These are phyloP conservation scores for Andrena trimmerana DNA, from an alignment of 2,888 invertebrate genomes.

Conservation along the genomic window DNA sequence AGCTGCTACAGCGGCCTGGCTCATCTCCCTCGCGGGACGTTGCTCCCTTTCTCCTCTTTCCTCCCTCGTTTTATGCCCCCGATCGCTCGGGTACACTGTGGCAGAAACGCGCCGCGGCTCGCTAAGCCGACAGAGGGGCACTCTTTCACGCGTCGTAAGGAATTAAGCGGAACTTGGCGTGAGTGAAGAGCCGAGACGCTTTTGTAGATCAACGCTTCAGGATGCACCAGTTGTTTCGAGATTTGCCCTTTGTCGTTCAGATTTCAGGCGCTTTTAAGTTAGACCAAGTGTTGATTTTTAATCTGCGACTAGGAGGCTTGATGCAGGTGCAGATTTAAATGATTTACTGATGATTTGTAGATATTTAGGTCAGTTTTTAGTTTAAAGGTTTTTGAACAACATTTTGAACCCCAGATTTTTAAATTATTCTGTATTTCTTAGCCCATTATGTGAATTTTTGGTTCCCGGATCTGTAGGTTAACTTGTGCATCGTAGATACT, in stretches of 20 bases:
- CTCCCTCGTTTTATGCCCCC: neutral
- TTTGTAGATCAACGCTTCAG: conserved; percentile 6
- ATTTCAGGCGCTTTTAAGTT: neutral
- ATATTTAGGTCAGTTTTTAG: too few relatives aligned
- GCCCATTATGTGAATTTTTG: too few relatives aligned
- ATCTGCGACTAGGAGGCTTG: too few relatives aligned
- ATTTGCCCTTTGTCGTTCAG: neutral
- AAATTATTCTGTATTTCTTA: too few relatives aligned
- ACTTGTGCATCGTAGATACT: too few relatives aligned
- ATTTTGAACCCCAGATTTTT: too few relatives aligned
- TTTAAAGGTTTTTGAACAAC: too few relatives aligned
- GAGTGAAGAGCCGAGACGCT: neutral
- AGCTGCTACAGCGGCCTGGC: conserved; percentile 41
- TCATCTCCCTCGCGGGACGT: conserved; percentile 40
- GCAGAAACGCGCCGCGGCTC: conserved; percentile 7
- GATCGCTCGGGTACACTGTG: neutral
- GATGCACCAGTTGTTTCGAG: neutral
- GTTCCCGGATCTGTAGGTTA: too few relatives aligned
- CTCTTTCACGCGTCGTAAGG: conserved; percentile 8
- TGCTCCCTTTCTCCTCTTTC: conserved; percentile 6
- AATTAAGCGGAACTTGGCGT: conserved; percentile 43
- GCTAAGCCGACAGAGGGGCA: conserved; percentile 2
- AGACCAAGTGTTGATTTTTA: neutral
- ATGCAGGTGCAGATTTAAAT: too few relatives aligned
- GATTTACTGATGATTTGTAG: too few relatives aligned